Evolutionary conservation across 2,113 vertebrate species (phyloP).

Genomic region (Ophthalmolycus amberensis): DNA sequence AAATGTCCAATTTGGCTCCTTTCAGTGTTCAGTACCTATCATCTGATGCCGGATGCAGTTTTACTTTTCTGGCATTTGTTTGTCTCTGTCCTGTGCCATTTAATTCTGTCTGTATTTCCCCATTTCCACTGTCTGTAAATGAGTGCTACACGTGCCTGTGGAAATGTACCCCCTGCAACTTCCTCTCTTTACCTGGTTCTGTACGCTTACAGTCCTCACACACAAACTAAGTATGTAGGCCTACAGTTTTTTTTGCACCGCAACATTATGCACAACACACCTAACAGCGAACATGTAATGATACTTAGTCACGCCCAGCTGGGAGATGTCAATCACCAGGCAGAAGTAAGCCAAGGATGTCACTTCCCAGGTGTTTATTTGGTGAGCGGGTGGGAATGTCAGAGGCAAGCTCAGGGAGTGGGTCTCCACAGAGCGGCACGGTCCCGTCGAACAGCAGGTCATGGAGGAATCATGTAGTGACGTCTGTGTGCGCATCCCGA

Average conservation of each 20-base stretch:
- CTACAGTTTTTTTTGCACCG: conserved; percentile 51
- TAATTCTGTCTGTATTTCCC: conserved; percentile 62
- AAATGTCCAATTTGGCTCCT: conserved; percentile 35
- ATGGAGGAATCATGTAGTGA: conserved; percentile 42
- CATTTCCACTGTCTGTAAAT: conserved; percentile 72
- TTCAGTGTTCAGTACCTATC: neutral
- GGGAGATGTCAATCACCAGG: conserved; percentile 67
- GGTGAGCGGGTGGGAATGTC: conserved; percentile 55
- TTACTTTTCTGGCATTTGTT: conserved; percentile 59
- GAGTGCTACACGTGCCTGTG: conserved; percentile 75
- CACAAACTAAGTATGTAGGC: conserved; percentile 43
- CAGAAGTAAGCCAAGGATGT: conserved; percentile 61
- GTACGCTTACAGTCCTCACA: conserved; percentile 43
- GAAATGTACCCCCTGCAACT: conserved; percentile 71
- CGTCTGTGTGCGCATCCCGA: conserved; percentile 46
- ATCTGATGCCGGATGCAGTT: conserved; percentile 55
- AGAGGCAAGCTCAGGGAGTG: conserved; percentile 74
- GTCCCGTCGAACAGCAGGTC: conserved; percentile 56
- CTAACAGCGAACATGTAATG: conserved; percentile 54
- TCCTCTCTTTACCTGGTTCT: conserved; percentile 62
- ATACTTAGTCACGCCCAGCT: conserved; percentile 59
- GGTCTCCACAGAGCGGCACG: conserved; percentile 76
- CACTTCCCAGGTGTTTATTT: conserved; percentile 42
- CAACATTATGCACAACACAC: conserved; percentile 53
- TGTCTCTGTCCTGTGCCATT: conserved; percentile 70